A percentile compares a stretch with the other conserved stretches of the same genome.
phyloP scores from a whole-genome alignment of 1,140 invertebrate species.

The Pseudomyrmex flavicornis region DNA sequence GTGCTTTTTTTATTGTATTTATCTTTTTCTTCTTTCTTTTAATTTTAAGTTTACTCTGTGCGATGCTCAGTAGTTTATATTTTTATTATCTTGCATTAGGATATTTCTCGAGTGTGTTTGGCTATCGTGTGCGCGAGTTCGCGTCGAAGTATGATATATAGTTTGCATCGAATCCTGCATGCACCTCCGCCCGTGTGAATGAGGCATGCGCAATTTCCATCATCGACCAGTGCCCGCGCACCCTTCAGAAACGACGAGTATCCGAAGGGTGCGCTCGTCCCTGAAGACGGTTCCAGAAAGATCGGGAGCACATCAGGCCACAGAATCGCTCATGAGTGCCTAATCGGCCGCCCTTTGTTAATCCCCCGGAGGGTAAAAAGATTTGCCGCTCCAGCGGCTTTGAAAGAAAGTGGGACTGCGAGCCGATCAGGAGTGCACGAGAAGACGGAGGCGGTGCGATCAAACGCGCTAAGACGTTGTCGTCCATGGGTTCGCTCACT shows the following conservation, averaged over 20 bases:
- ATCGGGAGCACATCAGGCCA: constrained; percentile 65
- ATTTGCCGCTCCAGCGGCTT: constrained; percentile 82
- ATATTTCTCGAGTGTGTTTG: neutral
- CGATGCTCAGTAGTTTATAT: no score
- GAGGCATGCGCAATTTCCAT: constrained; percentile 19
- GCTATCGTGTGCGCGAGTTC: neutral
- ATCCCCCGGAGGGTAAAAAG: constrained; percentile 81
- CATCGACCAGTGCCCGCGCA: constrained; percentile 9
- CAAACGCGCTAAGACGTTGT: constrained; percentile 1
- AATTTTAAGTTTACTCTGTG: no score
- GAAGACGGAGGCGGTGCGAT: constrained; percentile 30
- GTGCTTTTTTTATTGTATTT: no score
- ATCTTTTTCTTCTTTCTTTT: no score
- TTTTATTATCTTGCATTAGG: no score
- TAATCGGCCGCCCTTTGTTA: constrained; percentile 83
- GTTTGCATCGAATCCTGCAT: neutral
- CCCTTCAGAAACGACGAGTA: constrained; percentile 30
- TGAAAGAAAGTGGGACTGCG: constrained; percentile 82
- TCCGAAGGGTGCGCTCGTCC: constrained; percentile 37
- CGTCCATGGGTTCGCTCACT: neutral
- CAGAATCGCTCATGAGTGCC: constrained; percentile 78
- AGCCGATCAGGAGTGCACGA: constrained; percentile 77
- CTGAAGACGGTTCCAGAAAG: constrained; percentile 68
- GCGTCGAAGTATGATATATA: neutral
- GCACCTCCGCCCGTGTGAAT: neutral